Conservation (phyloP, 1,140 invertebrate species). For the Triops cancriformis region DNA sequence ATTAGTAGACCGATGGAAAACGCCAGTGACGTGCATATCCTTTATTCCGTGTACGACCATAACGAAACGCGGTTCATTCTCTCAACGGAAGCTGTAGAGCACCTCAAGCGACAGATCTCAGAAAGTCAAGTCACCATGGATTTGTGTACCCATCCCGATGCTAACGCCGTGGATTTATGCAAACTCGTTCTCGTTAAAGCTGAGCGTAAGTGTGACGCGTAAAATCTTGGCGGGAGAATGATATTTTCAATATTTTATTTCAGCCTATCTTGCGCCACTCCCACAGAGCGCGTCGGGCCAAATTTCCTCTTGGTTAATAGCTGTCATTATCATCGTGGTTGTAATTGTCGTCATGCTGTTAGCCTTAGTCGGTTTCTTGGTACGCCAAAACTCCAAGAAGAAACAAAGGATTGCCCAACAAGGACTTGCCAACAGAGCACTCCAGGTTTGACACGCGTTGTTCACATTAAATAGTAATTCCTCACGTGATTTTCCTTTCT, state of each 20-base stretch:
- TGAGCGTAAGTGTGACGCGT: constrained; percentile 17
- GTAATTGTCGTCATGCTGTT: not conserved
- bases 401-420: not conserved
- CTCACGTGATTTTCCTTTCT: not conserved
- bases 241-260: not conserved
- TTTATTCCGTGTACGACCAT: not conserved
- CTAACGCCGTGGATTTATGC: constrained; percentile 4
- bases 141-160: constrained; percentile 16
- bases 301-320: not conserved
- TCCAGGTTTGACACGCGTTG: not conserved
- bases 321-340: not conserved
- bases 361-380: not conserved
- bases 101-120: not conserved
- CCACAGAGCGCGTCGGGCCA: not conserved
- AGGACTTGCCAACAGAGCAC: not conserved
- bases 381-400: not conserved
- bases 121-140: constrained; percentile 17
- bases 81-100: not conserved
- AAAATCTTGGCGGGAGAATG: not conserved
- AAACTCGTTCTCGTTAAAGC: constrained; percentile 16
- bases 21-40: constrained; percentile 9
- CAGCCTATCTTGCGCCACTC: not conserved
- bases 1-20: constrained; percentile 15
- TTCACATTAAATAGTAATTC: not conserved
- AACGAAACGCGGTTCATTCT: not conserved